phyloP scores from a whole-genome alignment of 2,888 invertebrate species.

The Phaonia tiefii region DNA sequence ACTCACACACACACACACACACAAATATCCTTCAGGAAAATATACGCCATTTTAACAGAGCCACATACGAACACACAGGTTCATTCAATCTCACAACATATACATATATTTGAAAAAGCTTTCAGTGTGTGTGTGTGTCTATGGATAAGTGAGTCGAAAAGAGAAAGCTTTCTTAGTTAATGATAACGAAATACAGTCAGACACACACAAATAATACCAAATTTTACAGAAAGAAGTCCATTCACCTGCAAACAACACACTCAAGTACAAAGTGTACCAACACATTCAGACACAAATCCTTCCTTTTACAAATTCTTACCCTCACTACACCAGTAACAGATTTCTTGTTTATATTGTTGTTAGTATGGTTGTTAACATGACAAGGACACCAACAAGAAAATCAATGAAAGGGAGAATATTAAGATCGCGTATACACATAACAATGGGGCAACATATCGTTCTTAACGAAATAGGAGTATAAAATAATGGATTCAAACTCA shows the following conservation, averaged over 20 bases:
- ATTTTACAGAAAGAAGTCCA: background rate
- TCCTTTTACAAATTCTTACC: conserved; percentile 6
- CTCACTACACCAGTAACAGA: conserved; percentile 51
- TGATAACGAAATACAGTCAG: background rate
- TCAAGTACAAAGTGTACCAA: background rate
- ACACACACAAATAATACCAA: background rate
- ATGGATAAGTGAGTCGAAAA: background rate
- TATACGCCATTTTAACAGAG: conserved; percentile 4
- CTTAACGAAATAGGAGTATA: conserved; percentile 5
- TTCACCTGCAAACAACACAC: conserved; percentile 4
- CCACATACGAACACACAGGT: background rate
- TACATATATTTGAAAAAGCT: conserved; percentile 32
- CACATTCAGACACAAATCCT: background rate
- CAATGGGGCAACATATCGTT: conserved; percentile 65
- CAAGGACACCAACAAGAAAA: conserved; percentile 71
- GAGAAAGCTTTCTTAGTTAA: background rate
- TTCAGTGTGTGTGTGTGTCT: conserved; percentile 8
- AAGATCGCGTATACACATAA: conserved; percentile 49
- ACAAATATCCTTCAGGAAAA: background rate
- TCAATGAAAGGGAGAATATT: conserved; percentile 23
- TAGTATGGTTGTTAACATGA: conserved; percentile 72
- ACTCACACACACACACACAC: background rate
- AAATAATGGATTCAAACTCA: no score
- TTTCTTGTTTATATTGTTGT: conserved; percentile 67
- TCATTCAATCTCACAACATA: background rate